Base-by-base conservation (phyloP, 2,797 vertebrate species). In the Acrossocheilus fasciatus region DNA sequence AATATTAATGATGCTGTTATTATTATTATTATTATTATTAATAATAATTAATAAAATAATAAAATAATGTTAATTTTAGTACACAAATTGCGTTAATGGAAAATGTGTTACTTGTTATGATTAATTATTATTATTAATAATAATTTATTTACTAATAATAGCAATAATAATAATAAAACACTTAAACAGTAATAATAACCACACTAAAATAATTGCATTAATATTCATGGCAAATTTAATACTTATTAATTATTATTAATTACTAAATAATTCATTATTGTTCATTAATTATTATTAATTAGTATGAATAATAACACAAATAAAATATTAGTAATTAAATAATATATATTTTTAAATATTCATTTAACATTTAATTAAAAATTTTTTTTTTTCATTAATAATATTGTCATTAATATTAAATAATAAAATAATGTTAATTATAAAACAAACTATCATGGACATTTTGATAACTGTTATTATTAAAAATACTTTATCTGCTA, bases 191-290 rank as follows among this genome's bases (percentile, higher is more conserved):
- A 52, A 54, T 1, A 66, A 17, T 7, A 57, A 23, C 1, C 23
- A 57, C 20, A 23, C 8, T 57, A 36, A 68, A 66, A 66, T 66
- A 66, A 66, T 34, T 26, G 26, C 26, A 26, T 26, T 30, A 30
- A 30, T 62, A 66, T 66, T 8, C 15, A 66, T 34, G 14, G 64
- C 1, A 68, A 68, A 68, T 70, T 0, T 1, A 6, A 54, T 4
- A 26, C n/a, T 12, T 47, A 6, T n/a, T 30, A 26, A 82, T n/a
- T 4, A n/a, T n/a, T 70, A 75, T 57, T 6, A 80, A 82, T 82
- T 1, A 45, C 4, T 18, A 15, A 17, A 34, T 12, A 3, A 34
- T 17, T 15, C 5, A 30, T 2, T 66, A 62, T 11, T n/a, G 57
- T 12, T 62, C 26, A 54, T 23, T 26, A 45, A 76, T 12, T 11